phyloP scores from a whole-genome alignment of 2,113 vertebrate genomes.

The Glareola pratincola region DNA sequence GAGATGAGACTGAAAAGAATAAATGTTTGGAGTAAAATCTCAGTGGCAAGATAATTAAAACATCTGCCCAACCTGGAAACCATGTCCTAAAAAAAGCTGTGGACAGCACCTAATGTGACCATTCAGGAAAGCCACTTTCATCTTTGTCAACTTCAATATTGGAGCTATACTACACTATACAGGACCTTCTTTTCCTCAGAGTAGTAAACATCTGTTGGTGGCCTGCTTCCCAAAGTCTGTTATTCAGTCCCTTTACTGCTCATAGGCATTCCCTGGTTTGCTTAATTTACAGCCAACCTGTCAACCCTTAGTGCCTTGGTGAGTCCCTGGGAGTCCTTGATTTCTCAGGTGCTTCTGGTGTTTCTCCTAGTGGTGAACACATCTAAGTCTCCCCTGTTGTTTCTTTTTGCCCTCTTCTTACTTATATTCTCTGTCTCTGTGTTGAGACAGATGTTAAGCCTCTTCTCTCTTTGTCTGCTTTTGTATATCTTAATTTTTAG shows the following conservation, averaged over 20 bases:
- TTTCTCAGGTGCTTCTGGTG: not conserved
- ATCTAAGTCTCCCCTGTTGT: rapidly evolving
- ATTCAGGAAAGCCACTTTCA: not conserved
- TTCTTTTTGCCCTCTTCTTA: not conserved
- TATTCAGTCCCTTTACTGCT: not conserved
- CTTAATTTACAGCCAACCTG: not conserved
- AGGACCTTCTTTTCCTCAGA: not conserved
- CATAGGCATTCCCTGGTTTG: not conserved
- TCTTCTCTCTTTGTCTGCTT: not conserved
- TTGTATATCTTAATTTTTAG: not conserved
- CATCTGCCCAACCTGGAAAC: not conserved
- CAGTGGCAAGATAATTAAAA: not conserved
- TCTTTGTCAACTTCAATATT: not conserved
- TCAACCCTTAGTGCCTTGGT: not conserved
- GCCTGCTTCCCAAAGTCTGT: not conserved
- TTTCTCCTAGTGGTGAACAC: not conserved
- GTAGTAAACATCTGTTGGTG: not conserved
- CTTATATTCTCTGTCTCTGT: not conserved
- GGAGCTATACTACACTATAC: not conserved
- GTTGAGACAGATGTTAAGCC: not conserved
- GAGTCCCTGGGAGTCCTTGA: not conserved
- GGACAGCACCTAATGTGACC: not conserved
- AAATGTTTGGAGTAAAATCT: not conserved
- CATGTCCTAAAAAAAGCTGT: not conserved
- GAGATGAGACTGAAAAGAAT: not conserved